Base-by-base conservation (phyloP, 2,888 invertebrate genomes). In the Gastracanthus pulcherrimus region DNA sequence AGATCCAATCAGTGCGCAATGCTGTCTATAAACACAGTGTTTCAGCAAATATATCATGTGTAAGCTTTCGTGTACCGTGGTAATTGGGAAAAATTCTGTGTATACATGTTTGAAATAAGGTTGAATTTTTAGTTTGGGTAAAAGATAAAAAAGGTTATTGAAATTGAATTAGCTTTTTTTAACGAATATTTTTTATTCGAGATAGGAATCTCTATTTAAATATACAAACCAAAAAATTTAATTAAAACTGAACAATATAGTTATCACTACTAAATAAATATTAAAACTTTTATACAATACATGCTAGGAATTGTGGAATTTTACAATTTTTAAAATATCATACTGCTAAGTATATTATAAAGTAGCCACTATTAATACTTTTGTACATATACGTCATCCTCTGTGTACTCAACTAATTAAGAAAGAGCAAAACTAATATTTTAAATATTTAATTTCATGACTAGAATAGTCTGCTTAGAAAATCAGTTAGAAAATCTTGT, bases 1-100 rank as follows among this genome's bases (percentile, higher is more conserved):
- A 76, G 29, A 55, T 45, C 38, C 66, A 76, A 76, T 76, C 76
- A 66, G 55, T n/a, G 29, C 36, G n/a, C 16, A 48, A 62, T 64
- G 5, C n/a, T 31, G 19, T 66, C 38, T 55, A 29, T 60, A 60
- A 60, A 31, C 31, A 29, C 13, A 26, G 76, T 66, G 45, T 45
- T 26, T 11, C 38, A 60, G 41, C n/a, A 55, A 55, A 66, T 76
- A 55, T 31, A 55, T 29, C 23, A 11, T n/a, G 7, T 29, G 16
- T 9, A 19, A n/a, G n/a, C 29, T 48, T 76, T 19, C 16, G 11
- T 34, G 9, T n/a, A 31, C 16, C 1, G 23, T 31, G 5, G 13
- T 31, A 36, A 19, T 45, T 31, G 60, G 34, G 6, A 16, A 45
- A 45, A 29, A 29, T 41, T 6, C 5, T 0, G 7, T 48, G 19